phyloP scores from a whole-genome alignment of 2,113 vertebrate species.

The Podarcis muralis region DNA sequence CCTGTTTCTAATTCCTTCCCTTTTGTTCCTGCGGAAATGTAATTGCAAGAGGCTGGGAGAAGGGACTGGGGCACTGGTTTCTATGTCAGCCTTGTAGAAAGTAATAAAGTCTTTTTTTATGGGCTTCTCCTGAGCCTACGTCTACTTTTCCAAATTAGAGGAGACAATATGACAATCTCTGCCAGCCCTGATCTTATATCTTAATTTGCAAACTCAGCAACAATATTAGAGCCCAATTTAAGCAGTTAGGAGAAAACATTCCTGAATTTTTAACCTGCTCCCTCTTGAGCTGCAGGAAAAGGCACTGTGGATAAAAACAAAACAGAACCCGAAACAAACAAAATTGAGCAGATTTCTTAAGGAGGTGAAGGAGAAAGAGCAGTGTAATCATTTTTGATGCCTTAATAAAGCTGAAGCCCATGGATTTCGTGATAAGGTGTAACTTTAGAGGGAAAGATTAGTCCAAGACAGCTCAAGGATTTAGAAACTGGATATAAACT shows the following conservation, averaged over 20 bases:
- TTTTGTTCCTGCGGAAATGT: constrained; percentile 87
- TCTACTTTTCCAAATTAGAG: constrained; percentile 86
- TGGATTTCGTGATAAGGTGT: not conserved
- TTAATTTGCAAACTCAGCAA: constrained; percentile 79
- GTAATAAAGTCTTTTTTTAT: constrained; percentile 88
- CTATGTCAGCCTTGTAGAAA: constrained; percentile 79
- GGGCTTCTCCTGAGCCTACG: constrained; percentile 75
- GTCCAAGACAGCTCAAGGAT: constrained; percentile 23
- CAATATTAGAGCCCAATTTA: constrained; percentile 53
- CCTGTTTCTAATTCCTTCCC: constrained; percentile 87
- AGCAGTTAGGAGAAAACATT: constrained; percentile 55
- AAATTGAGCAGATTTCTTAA: constrained; percentile 26
- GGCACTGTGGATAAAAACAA: constrained; percentile 28
- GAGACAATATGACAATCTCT: constrained; percentile 86
- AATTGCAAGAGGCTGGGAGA: constrained; percentile 78
- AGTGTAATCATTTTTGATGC: constrained; percentile 43
- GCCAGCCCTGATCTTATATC: constrained; percentile 83
- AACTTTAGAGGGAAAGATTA: constrained; percentile 29
- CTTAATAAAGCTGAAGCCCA: constrained; percentile 26
- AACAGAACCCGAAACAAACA: not conserved
- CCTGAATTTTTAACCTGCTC: constrained; percentile 57
- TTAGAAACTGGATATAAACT: constrained; percentile 16
- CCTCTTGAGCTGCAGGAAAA: constrained; percentile 32
- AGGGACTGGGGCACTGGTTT: constrained; percentile 73
- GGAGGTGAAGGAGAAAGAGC: constrained; percentile 11